Evolutionary conservation across 1,140 invertebrate genomes (phyloP), one percentile per base, ranked within the genome.

Genomic region (Augochlora pura): DNA sequence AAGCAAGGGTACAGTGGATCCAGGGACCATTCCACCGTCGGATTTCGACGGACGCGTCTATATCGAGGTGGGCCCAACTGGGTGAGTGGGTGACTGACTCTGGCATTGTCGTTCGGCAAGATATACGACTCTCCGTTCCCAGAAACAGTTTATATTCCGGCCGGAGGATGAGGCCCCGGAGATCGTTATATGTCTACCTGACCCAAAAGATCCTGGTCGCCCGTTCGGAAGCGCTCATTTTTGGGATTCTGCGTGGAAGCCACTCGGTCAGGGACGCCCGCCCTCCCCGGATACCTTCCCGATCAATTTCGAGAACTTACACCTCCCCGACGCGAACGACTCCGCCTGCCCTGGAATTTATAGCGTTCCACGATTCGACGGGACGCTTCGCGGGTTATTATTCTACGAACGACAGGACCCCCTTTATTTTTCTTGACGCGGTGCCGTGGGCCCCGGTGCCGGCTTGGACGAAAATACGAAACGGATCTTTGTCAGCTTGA

Each of bases 111-210:
- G 84, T 87, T 86, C 84, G 79, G 68, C 75, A 92, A 93, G 92
- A 93, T 93, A 93, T 93, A 93, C 88, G 92, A 91, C 89, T 89
- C 79, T 57, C 75, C 83, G 88, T 93, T 93, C 92, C 86, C 60
- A 91, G 92, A 93, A 93, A 91, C 88, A 92, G 91, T 92, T 93
- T 92, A 91, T 91, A 91, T 91, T 91, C 90, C 81, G 75, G 63
- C 42, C 64, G 67, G 76, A 81, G 88, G 82, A 87, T 78, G 84
- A 88, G 86, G 67, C 78, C 80, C 6, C 60, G 42, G 62, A 86
- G 85, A 90, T 91, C 87, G 87, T 91, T 91, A 90, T 88, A 74
- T 70, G 82, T 72, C 85, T 88, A 90, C 86, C 87, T 87, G 88
- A 79, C 54, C 72, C 68, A 54, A 81, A 74, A 80, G 75, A 84